Base-by-base conservation (phyloP, 2,888 invertebrate genomes). In the Lepidonotus clava region DNA sequence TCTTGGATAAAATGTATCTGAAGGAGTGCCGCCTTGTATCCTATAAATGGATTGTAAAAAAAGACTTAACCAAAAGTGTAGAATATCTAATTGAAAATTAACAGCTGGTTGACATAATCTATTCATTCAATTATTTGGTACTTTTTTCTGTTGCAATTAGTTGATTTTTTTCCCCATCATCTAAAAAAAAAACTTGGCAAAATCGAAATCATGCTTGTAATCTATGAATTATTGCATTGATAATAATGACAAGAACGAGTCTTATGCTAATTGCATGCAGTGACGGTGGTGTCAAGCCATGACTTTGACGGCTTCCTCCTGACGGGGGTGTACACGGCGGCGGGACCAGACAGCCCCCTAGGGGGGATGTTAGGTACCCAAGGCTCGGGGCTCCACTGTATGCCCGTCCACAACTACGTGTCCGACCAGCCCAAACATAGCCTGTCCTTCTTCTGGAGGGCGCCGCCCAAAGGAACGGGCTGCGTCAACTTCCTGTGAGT, bases 401-500 rank as follows among this genome's bases (percentile, higher is more conserved):
- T 93, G 32, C 92, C 92, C 1, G 93, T 94, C 18, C 93, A 93
- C 89, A 91, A 92, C 6, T 92, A 93, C 88, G 90, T 92, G 36
- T 91, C 92, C 24, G 89, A 87, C 21, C 86, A 88, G 2, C 94
- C 93, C 4, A 90, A 91, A 38, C 92, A 93, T 24, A 89, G 91
- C 66, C 87, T 94, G 28, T 88, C 88, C 18, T 94, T 94, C 90
- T 88, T 92, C 34, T 94, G 94, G 94, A 90, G 92, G 88, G 94
- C 94, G 5, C 94, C 94, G 14, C 91, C 92, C n/a, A 86, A 89
- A 38, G 94, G 94, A 8, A 93, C 93, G 8, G 94, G 94, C 36
- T 94, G 94, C 90, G 91, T 94, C 56, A 93, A 92, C 87, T 94
- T 94, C 88, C 87, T 94, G 94, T 94, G 90, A 91, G 93, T 92